phyloP scores from a whole-genome alignment of 2,113 vertebrate genomes.

The Albula goreensis region DNA sequence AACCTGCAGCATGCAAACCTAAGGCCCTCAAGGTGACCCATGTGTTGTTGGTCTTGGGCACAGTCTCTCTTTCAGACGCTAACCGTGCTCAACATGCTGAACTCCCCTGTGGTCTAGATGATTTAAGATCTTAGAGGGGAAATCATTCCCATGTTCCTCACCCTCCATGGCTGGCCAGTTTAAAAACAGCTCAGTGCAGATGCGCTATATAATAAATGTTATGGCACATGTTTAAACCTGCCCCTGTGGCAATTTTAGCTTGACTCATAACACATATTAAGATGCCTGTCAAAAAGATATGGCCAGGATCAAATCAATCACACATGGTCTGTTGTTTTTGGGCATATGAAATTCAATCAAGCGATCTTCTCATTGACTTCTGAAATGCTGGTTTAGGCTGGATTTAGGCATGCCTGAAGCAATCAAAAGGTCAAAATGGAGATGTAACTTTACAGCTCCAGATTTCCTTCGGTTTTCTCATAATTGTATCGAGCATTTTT shows the following conservation, averaged over 20 bases:
- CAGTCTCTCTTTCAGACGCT: neutral
- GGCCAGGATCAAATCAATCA: too few relatives aligned
- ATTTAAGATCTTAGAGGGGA: neutral
- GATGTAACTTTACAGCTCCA: too few relatives aligned
- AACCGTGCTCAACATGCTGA: neutral
- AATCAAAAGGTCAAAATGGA: too few relatives aligned
- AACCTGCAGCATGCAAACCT: neutral
- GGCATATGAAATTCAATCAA: too few relatives aligned
- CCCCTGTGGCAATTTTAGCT: neutral
- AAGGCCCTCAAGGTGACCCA: neutral
- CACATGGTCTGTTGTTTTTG: too few relatives aligned
- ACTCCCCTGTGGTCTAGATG: neutral
- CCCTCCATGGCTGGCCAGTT: neutral
- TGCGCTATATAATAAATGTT: neutral
- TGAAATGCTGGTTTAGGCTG: too few relatives aligned
- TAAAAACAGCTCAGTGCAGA: neutral
- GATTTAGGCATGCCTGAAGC: too few relatives aligned
- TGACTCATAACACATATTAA: neutral
- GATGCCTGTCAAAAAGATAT: neutral
- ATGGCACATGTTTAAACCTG: neutral
- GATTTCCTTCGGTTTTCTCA: too few relatives aligned
- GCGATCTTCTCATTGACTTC: too few relatives aligned
- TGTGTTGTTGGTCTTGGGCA: neutral
- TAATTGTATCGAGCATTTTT: too few relatives aligned
- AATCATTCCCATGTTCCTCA: neutral